Base-by-base conservation (phyloP, 2,888 invertebrate species). In the Ophion ventricosus region DNA sequence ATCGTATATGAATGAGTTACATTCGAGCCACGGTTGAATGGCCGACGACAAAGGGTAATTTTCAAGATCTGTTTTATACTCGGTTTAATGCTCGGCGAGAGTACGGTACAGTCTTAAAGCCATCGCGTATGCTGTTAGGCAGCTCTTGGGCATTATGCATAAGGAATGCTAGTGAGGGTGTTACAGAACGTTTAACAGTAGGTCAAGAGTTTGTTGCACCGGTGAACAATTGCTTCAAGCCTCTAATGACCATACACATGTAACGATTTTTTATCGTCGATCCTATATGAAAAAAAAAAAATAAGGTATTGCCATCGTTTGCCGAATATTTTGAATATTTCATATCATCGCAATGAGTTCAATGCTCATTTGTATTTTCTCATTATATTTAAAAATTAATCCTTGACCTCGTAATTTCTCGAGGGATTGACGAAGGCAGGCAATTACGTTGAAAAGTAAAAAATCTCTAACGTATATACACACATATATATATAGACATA, bases 401-500 rank as follows among this genome's bases (percentile, higher is more conserved):
- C 49, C 70, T 20, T 4, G 8, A 8, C 11, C 29, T 57, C n/a
- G 17, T 69, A 70, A 74, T 69, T 74, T 74, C 81, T 82, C 83
- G 40, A 81, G 84, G 76, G 82, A 82, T 77, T 72, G 67, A 66
- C 72, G 67, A 74, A 86, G 82, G 89, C 88, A 89, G 89, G 85
- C 88, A 89, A 90, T 90, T 87, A 86, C 89, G 90, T 90, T 88
- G 88, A 69, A 82, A 83, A 82, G 87, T 86, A 87, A 86, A 86
- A 86, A 87, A 43, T 89, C 87, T 75, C 77, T 67, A 72, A 82
- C 88, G 87, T 89, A 79, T 69, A 69, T 40, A 35, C 40, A 54
- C 20, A 82, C 88, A 87, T 89, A 79, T 69, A 69, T 40, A 35
- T 54, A 54, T 26, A 76, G 23, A 78, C 59, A 72, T 63, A 40